These are phyloP conservation scores for Caenorhabditis panamensis DNA, from an alignment of 2,888 invertebrate species.

Conservation along the genomic window DNA sequence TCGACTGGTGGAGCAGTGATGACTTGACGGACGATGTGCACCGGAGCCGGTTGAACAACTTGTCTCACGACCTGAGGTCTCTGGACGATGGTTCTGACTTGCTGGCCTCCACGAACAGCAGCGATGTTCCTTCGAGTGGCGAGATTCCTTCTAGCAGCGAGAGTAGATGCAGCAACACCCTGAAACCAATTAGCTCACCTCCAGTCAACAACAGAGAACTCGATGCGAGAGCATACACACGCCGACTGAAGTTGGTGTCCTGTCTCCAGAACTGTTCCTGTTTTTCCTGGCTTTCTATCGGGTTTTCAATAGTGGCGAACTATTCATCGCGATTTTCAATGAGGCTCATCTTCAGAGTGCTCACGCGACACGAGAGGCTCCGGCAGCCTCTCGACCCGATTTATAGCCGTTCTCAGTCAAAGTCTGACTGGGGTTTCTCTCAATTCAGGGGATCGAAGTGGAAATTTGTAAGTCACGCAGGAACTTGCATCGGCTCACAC, in stretches of 20 bases:
- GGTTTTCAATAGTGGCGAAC: conserved; percentile 61
- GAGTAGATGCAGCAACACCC: conserved; percentile 51
- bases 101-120: conserved; percentile 9
- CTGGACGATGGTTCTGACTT: conserved; percentile 31
- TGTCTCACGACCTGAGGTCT: conserved; percentile 24
- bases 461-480: neutral
- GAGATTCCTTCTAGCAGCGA: conserved; percentile 42
- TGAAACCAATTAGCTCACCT: conserved; percentile 53
- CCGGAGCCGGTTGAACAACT: conserved; percentile 33
- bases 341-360: conserved; percentile 16
- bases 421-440: neutral
- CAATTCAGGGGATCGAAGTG: conserved; percentile 5
- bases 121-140: conserved; percentile 22
- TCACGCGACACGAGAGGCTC: conserved; percentile 54
- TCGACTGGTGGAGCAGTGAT: conserved; percentile 42
- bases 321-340: conserved; percentile 41
- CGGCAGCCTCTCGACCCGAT: conserved; percentile 55
- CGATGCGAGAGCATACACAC: conserved; percentile 36
- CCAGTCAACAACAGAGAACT: conserved; percentile 43
- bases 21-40: conserved; percentile 39
- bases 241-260: conserved; percentile 39
- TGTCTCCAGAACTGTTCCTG: conserved; percentile 8
- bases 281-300: conserved; percentile 51
- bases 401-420: conserved; percentile 45
- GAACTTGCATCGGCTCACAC: conserved; percentile 13